phyloP scores from a whole-genome alignment of 2,888 invertebrate species.

The Nemotelus nigrinus region DNA sequence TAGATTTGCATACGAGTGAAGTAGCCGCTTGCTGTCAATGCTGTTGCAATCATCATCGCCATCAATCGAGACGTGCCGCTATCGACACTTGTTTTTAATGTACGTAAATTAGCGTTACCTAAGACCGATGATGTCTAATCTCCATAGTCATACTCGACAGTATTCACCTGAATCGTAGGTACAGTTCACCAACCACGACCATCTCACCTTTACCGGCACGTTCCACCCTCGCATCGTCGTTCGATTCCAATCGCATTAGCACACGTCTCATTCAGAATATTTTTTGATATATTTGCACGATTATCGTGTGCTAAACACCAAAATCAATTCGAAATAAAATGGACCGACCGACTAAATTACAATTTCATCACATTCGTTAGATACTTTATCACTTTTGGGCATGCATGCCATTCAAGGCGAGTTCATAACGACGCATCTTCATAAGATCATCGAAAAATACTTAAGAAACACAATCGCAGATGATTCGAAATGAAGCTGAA shows the following conservation, averaged over 20 bases:
- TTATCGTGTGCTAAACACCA: background rate
- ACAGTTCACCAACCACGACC: background rate
- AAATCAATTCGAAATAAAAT: background rate
- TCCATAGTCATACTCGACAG: background rate
- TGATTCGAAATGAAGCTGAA: no score
- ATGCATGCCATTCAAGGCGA: no score
- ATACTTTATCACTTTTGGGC: no score
- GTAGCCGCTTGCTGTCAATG: slow-evolving; percentile 11
- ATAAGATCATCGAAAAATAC: no score
- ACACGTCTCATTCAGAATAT: background rate
- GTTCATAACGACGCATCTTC: no score
- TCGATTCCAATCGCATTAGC: background rate
- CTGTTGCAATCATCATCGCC: background rate
- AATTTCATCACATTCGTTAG: no score
- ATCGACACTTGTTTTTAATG: background rate
- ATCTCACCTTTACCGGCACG: background rate
- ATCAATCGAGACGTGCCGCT: background rate
- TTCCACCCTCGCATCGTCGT: background rate
- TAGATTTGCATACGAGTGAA: slow-evolving; percentile 36
- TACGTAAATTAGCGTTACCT: slow-evolving; percentile 17
- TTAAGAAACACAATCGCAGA: no score
- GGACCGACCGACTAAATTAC: background rate
- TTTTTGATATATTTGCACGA: background rate
- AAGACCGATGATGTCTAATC: background rate
- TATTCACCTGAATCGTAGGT: background rate